These are phyloP conservation scores for Psix sp. DNA, from an alignment of 1,140 invertebrate species.

Conservation along the genomic window DNA sequence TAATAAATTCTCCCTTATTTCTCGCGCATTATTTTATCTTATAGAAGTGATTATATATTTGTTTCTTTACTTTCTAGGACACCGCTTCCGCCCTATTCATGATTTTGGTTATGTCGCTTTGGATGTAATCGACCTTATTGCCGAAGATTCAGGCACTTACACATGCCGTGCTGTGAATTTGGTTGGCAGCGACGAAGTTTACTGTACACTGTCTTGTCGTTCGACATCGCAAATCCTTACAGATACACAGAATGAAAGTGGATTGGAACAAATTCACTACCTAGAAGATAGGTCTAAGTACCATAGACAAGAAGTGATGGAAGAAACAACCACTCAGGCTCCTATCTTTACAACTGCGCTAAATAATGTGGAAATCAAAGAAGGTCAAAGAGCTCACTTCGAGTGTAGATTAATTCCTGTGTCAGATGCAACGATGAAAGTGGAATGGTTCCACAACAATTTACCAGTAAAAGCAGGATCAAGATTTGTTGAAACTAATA, in stretches of 20 bases:
- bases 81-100: constrained; percentile 94
- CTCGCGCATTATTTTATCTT: constrained; percentile 7
- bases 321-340: constrained; percentile 91
- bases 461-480: constrained; percentile 91
- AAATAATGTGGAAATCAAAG: constrained; percentile 93
- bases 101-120: constrained; percentile 97
- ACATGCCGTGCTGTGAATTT: constrained; percentile 94
- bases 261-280: constrained; percentile 90
- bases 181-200: constrained; percentile 90
- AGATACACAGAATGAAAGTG: constrained; percentile 89
- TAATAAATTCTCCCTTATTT: too few species aligned
- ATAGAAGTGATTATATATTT: not conserved
- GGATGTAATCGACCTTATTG: constrained; percentile 93
- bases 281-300: constrained; percentile 89
- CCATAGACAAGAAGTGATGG: constrained; percentile 83
- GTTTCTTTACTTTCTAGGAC: constrained; percentile 77
- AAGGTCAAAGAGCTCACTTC: constrained; percentile 96
- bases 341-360: constrained; percentile 93
- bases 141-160: constrained; percentile 95
- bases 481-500: constrained; percentile 93
- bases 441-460: constrained; percentile 98
- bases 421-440: constrained; percentile 96
- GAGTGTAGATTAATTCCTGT: constrained; percentile 97
- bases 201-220: constrained; percentile 83
- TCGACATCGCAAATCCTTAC: constrained; percentile 88